phyloP scores from a whole-genome alignment of 2,113 vertebrate species.

The Piprites chloris region DNA sequence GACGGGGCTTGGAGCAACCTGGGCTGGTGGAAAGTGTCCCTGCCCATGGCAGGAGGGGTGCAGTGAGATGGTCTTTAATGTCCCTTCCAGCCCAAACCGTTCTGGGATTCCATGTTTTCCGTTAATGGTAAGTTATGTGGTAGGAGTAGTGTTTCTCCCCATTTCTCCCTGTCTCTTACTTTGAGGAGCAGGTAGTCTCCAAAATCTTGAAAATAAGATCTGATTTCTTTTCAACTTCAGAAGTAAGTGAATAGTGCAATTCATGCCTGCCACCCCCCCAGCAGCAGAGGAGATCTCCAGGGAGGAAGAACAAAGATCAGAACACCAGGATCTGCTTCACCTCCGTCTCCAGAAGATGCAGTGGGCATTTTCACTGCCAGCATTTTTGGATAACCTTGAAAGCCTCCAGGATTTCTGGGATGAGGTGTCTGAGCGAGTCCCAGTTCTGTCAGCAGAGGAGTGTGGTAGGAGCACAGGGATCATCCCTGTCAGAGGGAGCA shows the following conservation, averaged over 20 bases:
- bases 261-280: not conserved
- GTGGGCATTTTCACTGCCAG: rapidly evolving
- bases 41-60: not conserved
- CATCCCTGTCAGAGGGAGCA: not conserved
- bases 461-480: not conserved
- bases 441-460: not conserved
- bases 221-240: not conserved
- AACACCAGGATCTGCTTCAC: not conserved
- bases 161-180: not conserved
- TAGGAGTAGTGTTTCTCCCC: not conserved
- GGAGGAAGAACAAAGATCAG: not conserved
- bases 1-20: rapidly evolving
- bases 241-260: not conserved
- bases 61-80: not conserved
- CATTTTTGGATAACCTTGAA: rapidly evolving
- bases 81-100: not conserved
- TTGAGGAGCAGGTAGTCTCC: not conserved
- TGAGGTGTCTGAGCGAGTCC: not conserved
- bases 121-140: not conserved
- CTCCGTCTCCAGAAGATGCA: not conserved
- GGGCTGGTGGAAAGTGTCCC: not conserved
- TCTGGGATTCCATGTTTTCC: not conserved
- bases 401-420: not conserved
- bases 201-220: not conserved
- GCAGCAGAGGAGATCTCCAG: not conserved